phyloP scores from a whole-genome alignment of 1,140 invertebrate species.

The Rhyzopertha dominica region DNA sequence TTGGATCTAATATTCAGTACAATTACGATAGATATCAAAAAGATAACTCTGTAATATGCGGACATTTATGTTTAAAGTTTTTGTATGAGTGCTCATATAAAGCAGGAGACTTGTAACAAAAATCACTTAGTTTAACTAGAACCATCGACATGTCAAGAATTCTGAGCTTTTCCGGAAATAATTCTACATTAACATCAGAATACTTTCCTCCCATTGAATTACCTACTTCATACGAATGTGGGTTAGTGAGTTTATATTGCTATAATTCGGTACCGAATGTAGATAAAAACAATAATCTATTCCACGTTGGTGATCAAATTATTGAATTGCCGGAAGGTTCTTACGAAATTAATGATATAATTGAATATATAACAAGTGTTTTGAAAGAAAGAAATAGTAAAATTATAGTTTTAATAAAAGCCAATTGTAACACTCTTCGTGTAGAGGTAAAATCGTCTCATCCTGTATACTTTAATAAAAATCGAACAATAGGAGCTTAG shows the following conservation, averaged over 20 bases:
- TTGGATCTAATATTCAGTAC: slow-evolving; percentile 14
- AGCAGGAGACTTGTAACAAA: too few relatives aligned
- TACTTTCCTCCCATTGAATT: slow-evolving; percentile 24
- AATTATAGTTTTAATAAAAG: slow-evolving; percentile 16
- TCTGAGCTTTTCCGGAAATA: slow-evolving; percentile 11
- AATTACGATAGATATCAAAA: too few relatives aligned
- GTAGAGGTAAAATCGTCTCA: slow-evolving; percentile 16
- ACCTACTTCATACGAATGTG: too few relatives aligned
- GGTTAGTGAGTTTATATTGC: too few relatives aligned
- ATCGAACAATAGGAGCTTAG: slow-evolving; percentile 18
- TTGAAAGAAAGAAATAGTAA: too few relatives aligned
- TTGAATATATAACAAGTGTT: slow-evolving; percentile 15
- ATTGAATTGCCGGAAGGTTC: slow-evolving; percentile 20
- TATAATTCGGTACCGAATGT: slow-evolving; percentile 25
- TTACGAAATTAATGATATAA: slow-evolving; percentile 25
- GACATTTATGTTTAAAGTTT: slow-evolving; percentile 24
- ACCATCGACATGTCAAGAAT: slow-evolving; percentile 14
- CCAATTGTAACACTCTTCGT: slow-evolving; percentile 30
- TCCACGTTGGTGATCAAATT: slow-evolving; percentile 15
- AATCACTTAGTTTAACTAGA: too few relatives aligned
- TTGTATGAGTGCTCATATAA: too few relatives aligned
- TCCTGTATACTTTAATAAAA: slow-evolving; percentile 21
- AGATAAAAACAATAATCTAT: slow-evolving; percentile 20
- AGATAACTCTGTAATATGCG: too few relatives aligned
- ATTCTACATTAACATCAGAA: slow-evolving; percentile 16